Base-by-base conservation (phyloP, 2,888 invertebrate species). In the Phortica okadai region DNA sequence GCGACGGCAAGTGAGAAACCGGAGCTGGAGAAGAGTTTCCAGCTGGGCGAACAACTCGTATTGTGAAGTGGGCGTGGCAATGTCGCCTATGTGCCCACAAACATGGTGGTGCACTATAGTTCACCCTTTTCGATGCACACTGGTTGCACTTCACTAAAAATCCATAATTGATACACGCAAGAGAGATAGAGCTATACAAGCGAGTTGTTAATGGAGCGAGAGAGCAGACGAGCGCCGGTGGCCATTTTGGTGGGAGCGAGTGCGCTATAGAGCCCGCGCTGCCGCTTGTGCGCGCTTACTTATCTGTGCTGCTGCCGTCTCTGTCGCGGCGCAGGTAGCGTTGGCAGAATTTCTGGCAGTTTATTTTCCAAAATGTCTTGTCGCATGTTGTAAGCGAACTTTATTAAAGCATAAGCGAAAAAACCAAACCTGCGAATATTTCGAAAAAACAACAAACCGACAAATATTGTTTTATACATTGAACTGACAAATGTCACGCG, bases 201-300 rank as follows among this genome's bases (percentile, higher is more conserved):
- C 42, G n/a, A 3, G 42, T 6, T 66, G 77, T 10, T 82, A n/a
- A 80, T 44, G 21, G 33, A 82, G 82, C 58, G 79, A 72, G 79
- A 67, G 56, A 72, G 74, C 10, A 44, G 74, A 25, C 14, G 54
- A 45, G 44, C 41, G 8, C 64, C 21, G 76, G 82, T 82, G 85
- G 86, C 90, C 89, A 90, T 90, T 87, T 90, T 90, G 87, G 87
- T 87, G 84, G 81, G 84, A 90, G 86, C 82, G 88, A 88, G 84
- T 73, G 75, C 80, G 81, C 81, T 41, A 21, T 56, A 59, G 58
- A 10, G 25, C 21, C 33, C 64, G 64, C 70, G 62, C 66, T 58
- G 42, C 59, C 33, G 14, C 25, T 25, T 21, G 74, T 72, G 73
- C 72, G 25, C 44, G 45, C 14, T 16, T 11, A 75, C 67, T 73